phyloP scores from a whole-genome alignment of 2,797 vertebrate genomes.

The Pteronotus mesoamericanus region DNA sequence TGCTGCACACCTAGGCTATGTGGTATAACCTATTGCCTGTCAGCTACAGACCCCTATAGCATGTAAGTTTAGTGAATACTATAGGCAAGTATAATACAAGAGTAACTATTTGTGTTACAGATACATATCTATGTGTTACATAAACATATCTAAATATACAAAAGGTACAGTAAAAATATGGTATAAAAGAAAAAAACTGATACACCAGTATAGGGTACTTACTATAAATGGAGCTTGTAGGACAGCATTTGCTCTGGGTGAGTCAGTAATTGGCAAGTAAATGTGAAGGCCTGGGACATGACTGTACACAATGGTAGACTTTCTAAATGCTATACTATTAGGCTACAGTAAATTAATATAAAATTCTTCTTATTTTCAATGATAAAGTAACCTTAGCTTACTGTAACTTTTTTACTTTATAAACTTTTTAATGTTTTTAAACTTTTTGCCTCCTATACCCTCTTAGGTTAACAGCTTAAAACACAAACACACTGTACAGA shows the following conservation, averaged over 20 bases:
- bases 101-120: background rate
- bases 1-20: background rate
- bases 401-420: background rate
- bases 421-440: background rate
- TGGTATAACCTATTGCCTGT: background rate
- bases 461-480: background rate
- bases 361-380: background rate
- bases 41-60: background rate
- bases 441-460: background rate
- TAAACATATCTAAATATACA: background rate
- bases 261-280: background rate
- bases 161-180: background rate
- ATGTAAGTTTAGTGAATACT: background rate
- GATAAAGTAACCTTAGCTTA: background rate
- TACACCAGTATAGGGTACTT: background rate
- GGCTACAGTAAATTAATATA: background rate
- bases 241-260: background rate
- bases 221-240: background rate
- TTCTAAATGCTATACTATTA: background rate
- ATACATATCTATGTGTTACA: background rate
- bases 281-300: background rate
- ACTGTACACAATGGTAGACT: background rate
- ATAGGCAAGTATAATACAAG: background rate
- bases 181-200: background rate
- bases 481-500: background rate